Percentiles rank a stretch among this genome's conserved stretches.
Evolutionary conservation across 2,113 vertebrate species (phyloP).

Genomic region (Cygnus atratus): DNA sequence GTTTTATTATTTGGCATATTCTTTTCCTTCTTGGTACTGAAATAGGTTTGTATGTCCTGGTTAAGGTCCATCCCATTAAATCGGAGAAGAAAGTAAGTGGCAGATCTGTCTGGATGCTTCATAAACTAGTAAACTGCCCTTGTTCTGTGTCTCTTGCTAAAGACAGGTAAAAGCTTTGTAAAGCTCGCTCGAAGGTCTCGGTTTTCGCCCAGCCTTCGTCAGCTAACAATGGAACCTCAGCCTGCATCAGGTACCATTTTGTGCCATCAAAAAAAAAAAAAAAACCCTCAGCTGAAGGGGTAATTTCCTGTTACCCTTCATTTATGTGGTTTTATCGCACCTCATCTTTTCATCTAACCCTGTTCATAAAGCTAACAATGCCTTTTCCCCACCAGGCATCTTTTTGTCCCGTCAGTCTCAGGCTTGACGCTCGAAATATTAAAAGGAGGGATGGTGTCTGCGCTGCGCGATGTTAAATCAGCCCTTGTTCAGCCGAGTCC

Average conservation of each 20-base stretch:
- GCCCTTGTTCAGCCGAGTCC: not conserved
- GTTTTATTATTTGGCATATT: not conserved
- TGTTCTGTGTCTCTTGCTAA: not conserved
- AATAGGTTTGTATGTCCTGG: not conserved
- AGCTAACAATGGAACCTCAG: not conserved
- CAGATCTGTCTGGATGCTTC: not conserved
- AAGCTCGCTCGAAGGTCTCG: not conserved
- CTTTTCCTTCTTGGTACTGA: not conserved
- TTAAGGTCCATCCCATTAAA: not conserved
- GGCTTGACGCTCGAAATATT: not conserved
- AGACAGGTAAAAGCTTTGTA: not conserved
- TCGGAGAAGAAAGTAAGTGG: not conserved
- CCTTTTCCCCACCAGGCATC: not conserved
- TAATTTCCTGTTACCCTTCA: conserved; percentile 16
- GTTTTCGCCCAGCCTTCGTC: conserved; percentile 2
- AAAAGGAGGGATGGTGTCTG: not conserved
- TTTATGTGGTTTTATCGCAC: not conserved
- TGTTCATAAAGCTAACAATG: not conserved
- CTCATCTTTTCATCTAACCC: not conserved
- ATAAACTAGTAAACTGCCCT: not conserved
- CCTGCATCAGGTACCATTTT: not conserved
- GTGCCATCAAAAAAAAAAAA: not conserved
- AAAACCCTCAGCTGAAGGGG: not conserved
- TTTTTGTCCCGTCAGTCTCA: not conserved
- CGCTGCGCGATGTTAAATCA: not conserved